Evolutionary conservation across 2,113 vertebrate genomes (phyloP).

Genomic region (Poeciliopsis occidentalis): DNA sequence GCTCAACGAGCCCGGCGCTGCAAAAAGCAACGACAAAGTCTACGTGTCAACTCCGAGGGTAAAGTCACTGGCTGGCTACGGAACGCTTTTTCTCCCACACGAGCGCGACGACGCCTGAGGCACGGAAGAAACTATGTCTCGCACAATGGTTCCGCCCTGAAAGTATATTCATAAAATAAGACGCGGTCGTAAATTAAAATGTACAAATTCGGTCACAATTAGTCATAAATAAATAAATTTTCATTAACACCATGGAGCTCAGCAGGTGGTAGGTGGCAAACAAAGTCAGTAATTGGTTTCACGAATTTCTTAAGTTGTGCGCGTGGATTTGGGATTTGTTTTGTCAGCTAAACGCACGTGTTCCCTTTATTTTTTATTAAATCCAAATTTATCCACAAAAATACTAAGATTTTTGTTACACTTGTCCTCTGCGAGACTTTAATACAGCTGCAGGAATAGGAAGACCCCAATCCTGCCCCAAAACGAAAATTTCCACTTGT

Average conservation of each 20-base stretch:
- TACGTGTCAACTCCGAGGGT: conserved; percentile 57
- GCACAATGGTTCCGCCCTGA: conserved; percentile 42
- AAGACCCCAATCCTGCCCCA: no score
- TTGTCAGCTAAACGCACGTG: background rate
- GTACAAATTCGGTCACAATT: background rate
- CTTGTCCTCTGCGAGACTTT: no score
- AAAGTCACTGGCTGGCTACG: conserved; percentile 36
- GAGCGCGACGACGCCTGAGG: conserved; percentile 24
- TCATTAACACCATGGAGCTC: no score
- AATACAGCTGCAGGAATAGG: no score
- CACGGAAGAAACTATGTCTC: conserved; percentile 25
- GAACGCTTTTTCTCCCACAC: conserved; percentile 55
- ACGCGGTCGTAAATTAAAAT: background rate
- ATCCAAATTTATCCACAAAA: background rate
- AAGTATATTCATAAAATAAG: background rate
- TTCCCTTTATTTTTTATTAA: no score
- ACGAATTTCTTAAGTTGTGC: no score
- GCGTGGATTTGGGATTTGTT: background rate
- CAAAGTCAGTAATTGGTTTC: no score
- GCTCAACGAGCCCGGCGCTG: background rate
- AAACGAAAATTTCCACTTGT: no score
- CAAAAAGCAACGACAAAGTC: background rate
- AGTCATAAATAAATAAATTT: no score
- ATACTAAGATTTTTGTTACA: background rate
- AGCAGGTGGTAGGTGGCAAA: no score